Evolutionary conservation across 2,888 invertebrate genomes (phyloP).

Genomic region (Leucozona laternaria): DNA sequence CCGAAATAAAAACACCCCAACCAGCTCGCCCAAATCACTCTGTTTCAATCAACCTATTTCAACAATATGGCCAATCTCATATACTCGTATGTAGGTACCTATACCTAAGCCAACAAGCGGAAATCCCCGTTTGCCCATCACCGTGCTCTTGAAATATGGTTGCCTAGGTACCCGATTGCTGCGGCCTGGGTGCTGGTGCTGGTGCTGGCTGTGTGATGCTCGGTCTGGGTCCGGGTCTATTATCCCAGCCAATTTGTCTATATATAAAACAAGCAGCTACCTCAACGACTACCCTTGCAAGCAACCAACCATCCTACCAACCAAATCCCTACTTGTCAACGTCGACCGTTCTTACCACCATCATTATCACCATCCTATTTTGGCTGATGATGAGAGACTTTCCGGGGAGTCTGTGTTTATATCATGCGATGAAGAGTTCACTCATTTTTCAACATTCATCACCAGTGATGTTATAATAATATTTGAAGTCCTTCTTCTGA

Average conservation of each 20-base stretch:
- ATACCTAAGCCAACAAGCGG: constrained; percentile 23
- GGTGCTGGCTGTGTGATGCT: no score
- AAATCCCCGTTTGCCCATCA: constrained; percentile 44
- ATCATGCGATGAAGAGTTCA: constrained; percentile 22
- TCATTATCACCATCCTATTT: constrained; percentile 48
- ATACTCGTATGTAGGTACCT: neutral
- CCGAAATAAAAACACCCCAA: constrained; percentile 25
- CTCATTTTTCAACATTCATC: constrained; percentile 38
- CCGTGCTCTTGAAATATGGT: constrained; percentile 42
- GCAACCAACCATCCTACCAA: neutral
- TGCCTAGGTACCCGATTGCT: constrained; percentile 44
- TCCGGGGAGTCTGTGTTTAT: constrained; percentile 38
- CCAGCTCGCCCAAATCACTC: neutral
- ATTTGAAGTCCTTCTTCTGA: neutral
- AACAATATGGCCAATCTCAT: constrained; percentile 5
- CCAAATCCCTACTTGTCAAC: constrained; percentile 16
- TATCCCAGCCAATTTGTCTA: constrained; percentile 62
- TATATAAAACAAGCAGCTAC: constrained; percentile 41
- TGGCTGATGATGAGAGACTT: constrained; percentile 53
- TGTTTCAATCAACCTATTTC: constrained; percentile 18
- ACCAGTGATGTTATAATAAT: constrained; percentile 12
- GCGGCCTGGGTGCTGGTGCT: constrained; percentile 37
- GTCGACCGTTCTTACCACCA: constrained; percentile 20
- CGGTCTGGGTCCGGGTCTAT: constrained; percentile 27
- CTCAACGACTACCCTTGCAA: constrained; percentile 14